These are phyloP conservation scores for Trichechus manatus DNA, from an alignment of 2,113 vertebrate genomes.

Conservation along the genomic window DNA sequence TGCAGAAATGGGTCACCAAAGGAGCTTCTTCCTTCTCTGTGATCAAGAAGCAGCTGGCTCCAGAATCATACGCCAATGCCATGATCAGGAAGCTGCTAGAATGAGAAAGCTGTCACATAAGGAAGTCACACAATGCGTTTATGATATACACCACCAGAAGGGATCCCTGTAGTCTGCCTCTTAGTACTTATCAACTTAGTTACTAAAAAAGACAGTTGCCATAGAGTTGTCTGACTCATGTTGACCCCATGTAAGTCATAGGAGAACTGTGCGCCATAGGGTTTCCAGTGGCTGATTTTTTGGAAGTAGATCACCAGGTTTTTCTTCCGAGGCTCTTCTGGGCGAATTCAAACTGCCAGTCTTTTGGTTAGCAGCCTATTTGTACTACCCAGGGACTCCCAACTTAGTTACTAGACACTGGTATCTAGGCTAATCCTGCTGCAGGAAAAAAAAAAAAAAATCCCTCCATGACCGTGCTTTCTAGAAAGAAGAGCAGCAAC, in stretches of 20 bases:
- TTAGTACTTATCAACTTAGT: too few species aligned
- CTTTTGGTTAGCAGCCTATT: too few species aligned
- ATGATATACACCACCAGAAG: background rate
- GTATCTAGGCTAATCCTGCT: too few species aligned
- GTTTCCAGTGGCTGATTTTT: too few species aligned
- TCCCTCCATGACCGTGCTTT: background rate
- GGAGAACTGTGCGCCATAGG: too few species aligned
- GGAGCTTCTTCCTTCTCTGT: background rate
- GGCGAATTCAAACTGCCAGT: too few species aligned
- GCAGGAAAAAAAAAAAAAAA: background rate
- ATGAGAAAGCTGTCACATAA: background rate
- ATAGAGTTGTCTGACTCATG: too few species aligned
- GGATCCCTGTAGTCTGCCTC: background rate
- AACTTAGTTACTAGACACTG: background rate
- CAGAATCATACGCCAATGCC: background rate
- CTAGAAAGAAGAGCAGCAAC: background rate
- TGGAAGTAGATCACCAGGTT: too few species aligned
- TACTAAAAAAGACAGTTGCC: too few species aligned
- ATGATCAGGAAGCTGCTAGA: background rate
- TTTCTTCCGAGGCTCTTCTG: too few species aligned
- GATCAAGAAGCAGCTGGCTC: constrained; percentile 3
- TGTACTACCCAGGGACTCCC: too few species aligned
- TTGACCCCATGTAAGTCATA: too few species aligned
- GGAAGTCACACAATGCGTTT: background rate
- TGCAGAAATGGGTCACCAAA: background rate